Conservation (phyloP, 2,888 invertebrate genomes). For the Neuroscelio doddi region DNA sequence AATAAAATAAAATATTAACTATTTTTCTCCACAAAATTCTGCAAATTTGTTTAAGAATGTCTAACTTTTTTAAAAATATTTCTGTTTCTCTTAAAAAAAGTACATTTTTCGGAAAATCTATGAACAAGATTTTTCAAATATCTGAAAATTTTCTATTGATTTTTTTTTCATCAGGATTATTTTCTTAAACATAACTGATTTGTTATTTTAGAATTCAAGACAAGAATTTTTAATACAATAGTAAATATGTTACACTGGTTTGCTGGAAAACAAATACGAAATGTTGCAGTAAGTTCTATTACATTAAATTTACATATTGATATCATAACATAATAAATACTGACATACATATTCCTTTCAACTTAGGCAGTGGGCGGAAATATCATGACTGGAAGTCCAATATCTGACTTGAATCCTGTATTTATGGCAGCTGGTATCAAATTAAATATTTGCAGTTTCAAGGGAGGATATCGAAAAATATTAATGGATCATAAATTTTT, state of each 20-base stretch:
- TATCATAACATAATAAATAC: no score
- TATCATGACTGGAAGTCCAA: conserved; percentile 96
- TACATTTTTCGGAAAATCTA: no score
- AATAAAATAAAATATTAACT: no score
- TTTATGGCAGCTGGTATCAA: conserved; percentile 84
- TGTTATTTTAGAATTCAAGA: conserved; percentile 73
- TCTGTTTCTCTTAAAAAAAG: no score
- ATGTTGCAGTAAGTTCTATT: conserved; percentile 81
- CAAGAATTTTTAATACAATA: conserved; percentile 79
- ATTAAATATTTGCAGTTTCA: conserved; percentile 77
- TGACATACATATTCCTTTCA: neutral
- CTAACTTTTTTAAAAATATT: no score
- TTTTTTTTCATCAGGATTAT: neutral
- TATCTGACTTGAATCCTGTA: conserved; percentile 95
- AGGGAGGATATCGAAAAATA: conserved; percentile 75
- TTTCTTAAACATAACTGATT: conserved; percentile 3
- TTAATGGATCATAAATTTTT: conserved; percentile 87
- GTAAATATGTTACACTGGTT: conserved; percentile 94
- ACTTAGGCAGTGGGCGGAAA: conserved; percentile 88
- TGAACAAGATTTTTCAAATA: no score
- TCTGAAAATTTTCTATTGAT: no score
- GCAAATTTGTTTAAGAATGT: no score
- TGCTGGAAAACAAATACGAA: conserved; percentile 95
- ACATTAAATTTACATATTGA: no score
- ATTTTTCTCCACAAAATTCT: no score